phyloP scores from a whole-genome alignment of 2,797 vertebrate species.

The Austrolebias charrua region DNA sequence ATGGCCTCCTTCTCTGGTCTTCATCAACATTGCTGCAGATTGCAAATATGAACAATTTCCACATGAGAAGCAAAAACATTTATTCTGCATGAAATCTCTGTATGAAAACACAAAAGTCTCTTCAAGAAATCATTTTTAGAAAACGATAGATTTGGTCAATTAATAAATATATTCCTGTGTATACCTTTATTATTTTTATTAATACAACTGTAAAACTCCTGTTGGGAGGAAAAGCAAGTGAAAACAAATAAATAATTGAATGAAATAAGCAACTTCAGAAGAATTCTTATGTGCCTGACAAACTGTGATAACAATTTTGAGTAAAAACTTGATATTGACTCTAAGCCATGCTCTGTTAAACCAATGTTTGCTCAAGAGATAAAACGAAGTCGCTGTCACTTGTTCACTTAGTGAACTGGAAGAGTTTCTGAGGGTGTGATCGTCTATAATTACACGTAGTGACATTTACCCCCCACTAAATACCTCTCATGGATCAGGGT shows the following conservation, averaged over 20 bases:
- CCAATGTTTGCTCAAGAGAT: constrained; percentile 66
- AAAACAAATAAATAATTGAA: not conserved
- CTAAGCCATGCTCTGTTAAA: constrained; percentile 65
- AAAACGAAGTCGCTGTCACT: constrained; percentile 65
- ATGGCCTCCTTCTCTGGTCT: constrained; percentile 42
- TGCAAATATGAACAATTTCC: constrained; percentile 51
- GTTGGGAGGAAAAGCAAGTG: constrained; percentile 28
- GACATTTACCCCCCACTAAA: constrained; percentile 45
- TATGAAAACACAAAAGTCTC: constrained; percentile 51
- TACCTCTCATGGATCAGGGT: constrained; percentile 24
- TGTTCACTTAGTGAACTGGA: constrained; percentile 62
- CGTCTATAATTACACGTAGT: constrained; percentile 70
- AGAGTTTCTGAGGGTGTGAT: constrained; percentile 54
- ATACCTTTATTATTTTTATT: constrained; percentile 20
- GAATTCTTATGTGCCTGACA: constrained; percentile 62
- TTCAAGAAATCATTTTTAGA: constrained; percentile 60
- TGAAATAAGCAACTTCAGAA: constrained; percentile 45
- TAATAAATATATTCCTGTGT: constrained; percentile 31
- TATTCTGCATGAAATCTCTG: constrained; percentile 41
- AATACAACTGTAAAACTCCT: constrained; percentile 31
- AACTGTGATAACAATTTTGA: constrained; percentile 64
- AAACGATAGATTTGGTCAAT: constrained; percentile 26
- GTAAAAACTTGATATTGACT: constrained; percentile 70
- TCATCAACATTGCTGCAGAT: constrained; percentile 37
- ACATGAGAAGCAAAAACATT: constrained; percentile 57